Base-by-base conservation (phyloP, 2,888 invertebrate species). In the Notodonta ziczac region DNA sequence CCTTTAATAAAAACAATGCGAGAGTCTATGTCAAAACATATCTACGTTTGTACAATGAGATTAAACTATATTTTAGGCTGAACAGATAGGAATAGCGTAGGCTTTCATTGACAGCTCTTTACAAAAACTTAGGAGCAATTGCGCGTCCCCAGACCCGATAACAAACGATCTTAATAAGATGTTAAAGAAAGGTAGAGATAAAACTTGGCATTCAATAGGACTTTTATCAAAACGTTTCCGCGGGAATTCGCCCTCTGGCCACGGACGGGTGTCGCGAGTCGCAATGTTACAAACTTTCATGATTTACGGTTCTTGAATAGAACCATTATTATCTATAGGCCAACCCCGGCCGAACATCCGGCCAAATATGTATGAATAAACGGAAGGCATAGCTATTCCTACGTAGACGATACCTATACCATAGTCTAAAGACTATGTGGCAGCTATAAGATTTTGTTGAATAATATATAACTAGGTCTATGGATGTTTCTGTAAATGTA, bases 101-200 rank as follows among this genome's bases (percentile, higher is more conserved):
- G 51, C 16, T 40, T 40, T 14, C 40, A 55, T 55, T 40, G 40
- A 40, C 39, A 39, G 55, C 40, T 40, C 14, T 63, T 60, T 52
- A 67, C 56, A 58, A 60, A 59, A 60, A 63, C 53, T 62, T 52
- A 55, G 62, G 48, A 59, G 32, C 56, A 16, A 61, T 64, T 56
- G n/a, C 48, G 51, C 61, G 59, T 66, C 66, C 65, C 40, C 61
- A 64, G 58, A 56, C 58, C 57, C 60, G 56, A 59, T 68, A 69
- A 68, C 71, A 70, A 74, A 76, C 67, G 67, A 65, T 61, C 69
- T 69, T 78, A 76, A 77, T 77, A 77, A 76, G 71, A 77, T 75
- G 72, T 72, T 73, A 74, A 73, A 70, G 71, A 67, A 73, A 69
- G 63, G 56, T 57, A 58, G 62, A 76, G 80, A 81, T 77, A 76